phyloP scores from a whole-genome alignment of 1,140 invertebrate genomes.

The Listronotus bonariensis region DNA sequence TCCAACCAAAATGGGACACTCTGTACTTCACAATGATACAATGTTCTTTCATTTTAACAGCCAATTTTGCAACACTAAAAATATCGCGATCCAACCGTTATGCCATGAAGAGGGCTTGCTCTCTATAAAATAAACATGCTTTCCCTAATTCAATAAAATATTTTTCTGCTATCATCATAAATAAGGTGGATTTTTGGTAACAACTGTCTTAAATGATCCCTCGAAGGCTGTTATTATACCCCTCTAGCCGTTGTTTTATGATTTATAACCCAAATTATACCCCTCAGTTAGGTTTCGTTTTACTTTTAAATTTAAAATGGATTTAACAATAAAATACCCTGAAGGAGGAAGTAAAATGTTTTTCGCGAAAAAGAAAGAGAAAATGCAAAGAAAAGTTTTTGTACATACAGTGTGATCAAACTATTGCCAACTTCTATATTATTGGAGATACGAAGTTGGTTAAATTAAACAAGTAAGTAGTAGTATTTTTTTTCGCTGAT shows the following conservation, averaged over 20 bases:
- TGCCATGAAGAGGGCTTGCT: neutral
- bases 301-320: slow-evolving; percentile 30
- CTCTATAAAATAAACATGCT: slow-evolving; percentile 33
- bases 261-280: slow-evolving; percentile 30
- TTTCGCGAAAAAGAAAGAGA: slow-evolving; percentile 9
- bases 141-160: slow-evolving; percentile 24
- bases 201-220: slow-evolving; percentile 35
- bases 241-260: slow-evolving; percentile 25
- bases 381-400: neutral
- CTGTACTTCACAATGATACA: no score
- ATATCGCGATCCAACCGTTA: neutral
- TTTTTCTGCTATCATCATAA: slow-evolving; percentile 28
- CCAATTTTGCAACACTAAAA: no score
- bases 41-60: no score
- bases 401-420: no score
- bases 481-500: no score
- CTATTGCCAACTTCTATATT: no score
- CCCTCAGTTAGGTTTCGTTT: slow-evolving; percentile 22
- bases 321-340: slow-evolving; percentile 16
- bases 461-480: no score
- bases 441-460: no score
- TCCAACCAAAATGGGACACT: no score
- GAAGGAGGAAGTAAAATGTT: slow-evolving; percentile 7
- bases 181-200: slow-evolving; percentile 31
- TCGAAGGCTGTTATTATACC: slow-evolving; percentile 35